phyloP scores from a whole-genome alignment of 2,797 vertebrate genomes.

The Microctenopoma lineatum region DNA sequence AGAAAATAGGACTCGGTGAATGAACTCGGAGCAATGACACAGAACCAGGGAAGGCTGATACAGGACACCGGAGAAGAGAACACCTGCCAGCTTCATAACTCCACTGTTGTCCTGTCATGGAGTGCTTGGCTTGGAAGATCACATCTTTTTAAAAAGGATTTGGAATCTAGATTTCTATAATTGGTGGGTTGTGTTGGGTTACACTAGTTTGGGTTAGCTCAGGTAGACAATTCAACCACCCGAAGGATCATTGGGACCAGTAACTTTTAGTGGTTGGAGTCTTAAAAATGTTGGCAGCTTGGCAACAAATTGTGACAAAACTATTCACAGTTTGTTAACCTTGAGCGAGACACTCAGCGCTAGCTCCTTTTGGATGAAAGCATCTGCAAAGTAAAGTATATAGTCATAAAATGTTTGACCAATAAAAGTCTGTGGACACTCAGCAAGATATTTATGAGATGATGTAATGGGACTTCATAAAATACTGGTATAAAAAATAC shows the following conservation, averaged over 20 bases:
- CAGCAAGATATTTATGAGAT: no score
- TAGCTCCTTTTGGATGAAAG: no score
- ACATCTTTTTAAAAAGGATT: slow-evolving; percentile 27
- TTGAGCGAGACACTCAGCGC: no score
- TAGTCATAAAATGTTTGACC: no score
- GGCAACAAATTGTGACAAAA: not conserved
- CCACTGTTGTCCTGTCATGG: not conserved
- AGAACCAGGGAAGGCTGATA: slow-evolving; percentile 24
- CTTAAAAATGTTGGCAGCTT: not conserved
- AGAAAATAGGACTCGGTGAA: slow-evolving; percentile 39
- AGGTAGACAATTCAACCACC: not conserved
- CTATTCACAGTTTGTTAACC: no score
- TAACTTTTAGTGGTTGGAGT: slow-evolving; percentile 3
- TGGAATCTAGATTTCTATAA: not conserved
- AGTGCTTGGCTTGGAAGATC: not conserved
- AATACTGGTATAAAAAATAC: slow-evolving; percentile 15
- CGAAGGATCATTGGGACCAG: slow-evolving; percentile 36
- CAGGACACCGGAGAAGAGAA: slow-evolving; percentile 10
- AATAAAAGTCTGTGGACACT: no score
- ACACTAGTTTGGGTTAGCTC: not conserved
- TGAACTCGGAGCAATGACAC: slow-evolving; percentile 38
- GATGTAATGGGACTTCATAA: not conserved
- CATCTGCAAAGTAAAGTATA: no score
- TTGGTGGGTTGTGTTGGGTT: not conserved
- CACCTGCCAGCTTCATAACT: not conserved